Evolutionary conservation across 2,797 vertebrate species (phyloP).

Genomic region (Graptemys geographica): DNA sequence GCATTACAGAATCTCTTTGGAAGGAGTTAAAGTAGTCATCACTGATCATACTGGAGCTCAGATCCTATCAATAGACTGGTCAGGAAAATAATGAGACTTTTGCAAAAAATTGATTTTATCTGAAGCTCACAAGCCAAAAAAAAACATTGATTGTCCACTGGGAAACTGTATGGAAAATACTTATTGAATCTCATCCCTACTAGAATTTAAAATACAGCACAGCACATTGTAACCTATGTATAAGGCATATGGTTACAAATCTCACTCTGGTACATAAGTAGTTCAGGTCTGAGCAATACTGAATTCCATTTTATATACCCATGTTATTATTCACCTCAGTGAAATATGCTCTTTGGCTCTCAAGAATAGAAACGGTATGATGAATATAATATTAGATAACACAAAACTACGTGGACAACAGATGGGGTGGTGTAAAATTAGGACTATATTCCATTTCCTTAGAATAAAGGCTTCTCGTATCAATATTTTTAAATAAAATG

Average conservation of each 20-base stretch:
- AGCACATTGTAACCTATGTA: not conserved
- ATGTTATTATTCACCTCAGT: not conserved
- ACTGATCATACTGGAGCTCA: not conserved
- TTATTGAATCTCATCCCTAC: not conserved
- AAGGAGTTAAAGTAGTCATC: not conserved
- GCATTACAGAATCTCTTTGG: not conserved
- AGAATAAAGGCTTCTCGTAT: not conserved
- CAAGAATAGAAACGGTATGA: not conserved
- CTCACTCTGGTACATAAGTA: not conserved
- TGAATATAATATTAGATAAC: accelerated
- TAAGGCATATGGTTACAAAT: not conserved
- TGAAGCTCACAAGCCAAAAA: conserved; percentile 20
- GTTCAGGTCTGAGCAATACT: not conserved
- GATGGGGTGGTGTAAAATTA: not conserved
- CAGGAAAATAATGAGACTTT: not conserved
- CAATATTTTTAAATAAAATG: not conserved
- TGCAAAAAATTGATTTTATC: not conserved
- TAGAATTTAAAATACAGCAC: conserved; percentile 7
- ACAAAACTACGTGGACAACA: not conserved
- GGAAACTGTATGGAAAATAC: not conserved
- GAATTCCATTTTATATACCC: not conserved
- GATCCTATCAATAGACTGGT: not conserved
- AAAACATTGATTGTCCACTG: not conserved
- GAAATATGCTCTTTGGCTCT: not conserved
- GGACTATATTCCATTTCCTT: not conserved